These are phyloP conservation scores for Nesidiocoris tenuis DNA, from an alignment of 2,888 invertebrate species.

Conservation along the genomic window DNA sequence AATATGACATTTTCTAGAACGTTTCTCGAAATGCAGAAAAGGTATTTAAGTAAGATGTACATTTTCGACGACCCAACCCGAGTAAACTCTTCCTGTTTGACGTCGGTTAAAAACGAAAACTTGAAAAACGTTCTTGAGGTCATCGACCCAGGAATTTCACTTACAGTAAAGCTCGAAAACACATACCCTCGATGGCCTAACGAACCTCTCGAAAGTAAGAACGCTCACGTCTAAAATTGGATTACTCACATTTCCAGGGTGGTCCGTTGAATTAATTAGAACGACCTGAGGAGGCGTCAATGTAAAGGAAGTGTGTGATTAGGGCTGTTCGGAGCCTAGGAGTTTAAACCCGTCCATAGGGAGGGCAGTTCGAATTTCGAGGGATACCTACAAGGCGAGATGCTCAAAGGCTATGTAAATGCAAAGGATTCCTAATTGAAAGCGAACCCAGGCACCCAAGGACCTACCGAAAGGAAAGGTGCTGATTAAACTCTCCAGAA, in stretches of 20 bases:
- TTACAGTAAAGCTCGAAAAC: too few species aligned
- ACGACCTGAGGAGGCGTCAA: not conserved
- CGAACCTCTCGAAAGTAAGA: not conserved
- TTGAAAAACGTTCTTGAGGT: too few species aligned
- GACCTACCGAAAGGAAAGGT: not conserved
- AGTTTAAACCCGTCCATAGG: not conserved
- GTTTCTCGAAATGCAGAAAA: too few species aligned
- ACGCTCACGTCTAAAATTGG: not conserved
- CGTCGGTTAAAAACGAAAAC: too few species aligned
- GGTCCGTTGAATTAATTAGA: not conserved
- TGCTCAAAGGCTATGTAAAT: not conserved
- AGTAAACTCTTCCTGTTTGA: too few species aligned
- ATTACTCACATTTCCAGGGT: not conserved
- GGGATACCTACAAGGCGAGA: not conserved
- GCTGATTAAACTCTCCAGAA: not conserved
- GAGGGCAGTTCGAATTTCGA: not conserved
- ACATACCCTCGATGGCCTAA: too few species aligned
- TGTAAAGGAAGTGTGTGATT: not conserved
- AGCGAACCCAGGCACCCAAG: not conserved
- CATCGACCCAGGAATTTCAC: too few species aligned
- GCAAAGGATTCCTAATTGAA: not conserved
- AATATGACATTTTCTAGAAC: too few species aligned
- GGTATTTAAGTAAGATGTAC: too few species aligned
- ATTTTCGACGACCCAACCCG: too few species aligned
- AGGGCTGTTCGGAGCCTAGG: not conserved